These are phyloP conservation scores for Alloscopus bannaensis DNA, from an alignment of 2,888 invertebrate genomes.

Conservation along the genomic window DNA sequence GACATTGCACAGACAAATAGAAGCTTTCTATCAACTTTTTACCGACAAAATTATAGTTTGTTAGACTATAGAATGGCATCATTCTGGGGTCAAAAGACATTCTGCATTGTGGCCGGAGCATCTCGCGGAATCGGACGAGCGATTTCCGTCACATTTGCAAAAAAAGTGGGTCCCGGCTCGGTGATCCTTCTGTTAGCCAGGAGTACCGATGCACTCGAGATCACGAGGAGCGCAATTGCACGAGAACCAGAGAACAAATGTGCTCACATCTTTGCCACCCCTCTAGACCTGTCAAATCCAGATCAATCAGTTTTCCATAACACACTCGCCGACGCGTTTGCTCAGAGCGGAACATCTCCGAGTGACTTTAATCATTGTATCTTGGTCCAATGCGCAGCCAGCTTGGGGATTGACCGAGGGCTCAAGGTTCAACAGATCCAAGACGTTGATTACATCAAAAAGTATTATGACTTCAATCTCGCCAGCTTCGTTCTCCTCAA, in stretches of 20 bases:
- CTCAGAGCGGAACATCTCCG: background rate
- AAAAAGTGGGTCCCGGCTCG: constrained; percentile 82
- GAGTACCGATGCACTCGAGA: constrained; percentile 80
- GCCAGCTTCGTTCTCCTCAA: constrained; percentile 40
- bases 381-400: constrained; percentile 49
- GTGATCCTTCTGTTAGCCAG: constrained; percentile 86
- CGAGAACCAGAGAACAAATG: constrained; percentile 13
- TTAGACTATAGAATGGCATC: background rate
- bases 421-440: constrained; percentile 21
- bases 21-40: background rate
- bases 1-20: background rate
- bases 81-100: constrained; percentile 75
- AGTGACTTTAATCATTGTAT: constrained; percentile 35
- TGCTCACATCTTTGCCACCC: constrained; percentile 5
- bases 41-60: background rate
- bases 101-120: constrained; percentile 86
- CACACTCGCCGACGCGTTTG: background rate
- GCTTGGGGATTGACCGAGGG: constrained; percentile 39
- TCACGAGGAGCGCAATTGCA: constrained; percentile 77
- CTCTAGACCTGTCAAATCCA: constrained; percentile 37
- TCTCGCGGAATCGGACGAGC: constrained; percentile 91
- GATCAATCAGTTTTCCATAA: constrained; percentile 4
- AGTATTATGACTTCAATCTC: constrained; percentile 46
- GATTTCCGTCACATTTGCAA: constrained; percentile 84
- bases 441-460: constrained; percentile 37